Conservation (phyloP, 2,797 vertebrate genomes). For the Adelosebastes latens region DNA sequence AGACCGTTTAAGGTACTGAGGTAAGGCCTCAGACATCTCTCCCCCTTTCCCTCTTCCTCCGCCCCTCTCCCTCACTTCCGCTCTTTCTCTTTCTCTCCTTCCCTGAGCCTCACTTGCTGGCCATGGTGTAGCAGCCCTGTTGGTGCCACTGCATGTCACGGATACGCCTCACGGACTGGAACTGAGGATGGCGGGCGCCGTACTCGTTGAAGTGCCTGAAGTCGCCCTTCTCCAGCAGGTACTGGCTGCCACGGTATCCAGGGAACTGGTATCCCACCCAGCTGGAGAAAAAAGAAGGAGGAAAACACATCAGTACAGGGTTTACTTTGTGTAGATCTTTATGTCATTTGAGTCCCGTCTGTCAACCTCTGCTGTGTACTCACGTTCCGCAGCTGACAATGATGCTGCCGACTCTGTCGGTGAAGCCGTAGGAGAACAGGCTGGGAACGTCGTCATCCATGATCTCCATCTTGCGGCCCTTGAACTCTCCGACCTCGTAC, state of each 20-base stretch:
- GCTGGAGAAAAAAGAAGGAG: constrained; percentile 50
- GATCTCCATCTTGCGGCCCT: constrained; percentile 91
- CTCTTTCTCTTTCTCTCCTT: constrained; percentile 85
- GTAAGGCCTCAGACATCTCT: constrained; percentile 79
- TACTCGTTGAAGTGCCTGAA: constrained; percentile 88
- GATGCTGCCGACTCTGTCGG: constrained; percentile 87
- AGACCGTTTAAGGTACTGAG: constrained; percentile 49
- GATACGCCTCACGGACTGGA: constrained; percentile 87
- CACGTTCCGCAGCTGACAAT: constrained; percentile 87
- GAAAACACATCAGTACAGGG: background rate
- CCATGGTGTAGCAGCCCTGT: constrained; percentile 86
- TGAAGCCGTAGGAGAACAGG: constrained; percentile 87
- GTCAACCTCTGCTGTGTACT: constrained; percentile 39
- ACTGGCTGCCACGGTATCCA: constrained; percentile 88
- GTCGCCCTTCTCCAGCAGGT: constrained; percentile 88
- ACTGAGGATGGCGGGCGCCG: constrained; percentile 82
- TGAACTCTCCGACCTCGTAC: constrained; percentile 87
- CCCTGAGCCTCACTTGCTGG: constrained; percentile 84
- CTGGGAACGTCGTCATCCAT: constrained; percentile 88
- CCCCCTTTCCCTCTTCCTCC: constrained; percentile 81
- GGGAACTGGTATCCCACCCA: constrained; percentile 88
- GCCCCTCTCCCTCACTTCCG: constrained; percentile 80
- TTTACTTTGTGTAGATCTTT: background rate
- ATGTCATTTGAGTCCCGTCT: background rate
- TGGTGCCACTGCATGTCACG: constrained; percentile 90